Conservation (phyloP, 1,140 invertebrate species). For the Macrostomum lignano region DNA sequence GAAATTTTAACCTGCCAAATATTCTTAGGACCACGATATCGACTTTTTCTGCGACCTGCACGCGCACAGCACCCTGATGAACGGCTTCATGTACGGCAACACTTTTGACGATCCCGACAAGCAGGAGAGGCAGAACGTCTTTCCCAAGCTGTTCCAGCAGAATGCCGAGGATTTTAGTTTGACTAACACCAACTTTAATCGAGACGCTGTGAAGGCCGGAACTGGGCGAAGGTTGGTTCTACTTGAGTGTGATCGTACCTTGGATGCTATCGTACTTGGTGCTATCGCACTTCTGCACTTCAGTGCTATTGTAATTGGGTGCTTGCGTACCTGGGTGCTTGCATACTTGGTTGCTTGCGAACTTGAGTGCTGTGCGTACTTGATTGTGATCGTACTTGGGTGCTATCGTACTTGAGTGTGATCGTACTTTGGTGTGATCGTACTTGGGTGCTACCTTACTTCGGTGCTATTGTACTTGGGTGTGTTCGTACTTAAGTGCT, state of each 20-base stretch:
- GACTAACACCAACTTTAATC: conserved; percentile 57
- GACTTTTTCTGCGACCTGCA: conserved; percentile 81
- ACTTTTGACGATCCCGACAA: conserved; percentile 48
- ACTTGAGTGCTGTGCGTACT: no score
- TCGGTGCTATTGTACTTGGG: no score
- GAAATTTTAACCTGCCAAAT: no score
- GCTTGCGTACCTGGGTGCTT: no score
- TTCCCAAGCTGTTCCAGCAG: conserved; percentile 56
- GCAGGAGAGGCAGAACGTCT: conserved; percentile 34
- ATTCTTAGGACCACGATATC: conserved; percentile 39
- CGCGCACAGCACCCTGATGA: conserved; percentile 59
- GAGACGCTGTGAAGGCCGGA: conserved; percentile 51
- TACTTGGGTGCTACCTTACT: no score
- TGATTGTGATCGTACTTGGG: no score
- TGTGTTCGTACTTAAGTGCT: no score
- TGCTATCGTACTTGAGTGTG: no score
- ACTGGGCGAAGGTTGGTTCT: conserved; percentile 43
- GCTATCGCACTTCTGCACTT: no score
- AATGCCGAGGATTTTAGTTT: conserved; percentile 52
- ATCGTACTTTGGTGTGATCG: no score
- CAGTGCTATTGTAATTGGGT: no score
- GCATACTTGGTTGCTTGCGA: no score
- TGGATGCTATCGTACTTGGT: background rate
- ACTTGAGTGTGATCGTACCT: background rate
- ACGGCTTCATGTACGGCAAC: conserved; percentile 78